Percentiles rank a stretch among this genome's conserved stretches.
Conservation (phyloP, 2,113 vertebrate species). For the Psophia crepitans region DNA sequence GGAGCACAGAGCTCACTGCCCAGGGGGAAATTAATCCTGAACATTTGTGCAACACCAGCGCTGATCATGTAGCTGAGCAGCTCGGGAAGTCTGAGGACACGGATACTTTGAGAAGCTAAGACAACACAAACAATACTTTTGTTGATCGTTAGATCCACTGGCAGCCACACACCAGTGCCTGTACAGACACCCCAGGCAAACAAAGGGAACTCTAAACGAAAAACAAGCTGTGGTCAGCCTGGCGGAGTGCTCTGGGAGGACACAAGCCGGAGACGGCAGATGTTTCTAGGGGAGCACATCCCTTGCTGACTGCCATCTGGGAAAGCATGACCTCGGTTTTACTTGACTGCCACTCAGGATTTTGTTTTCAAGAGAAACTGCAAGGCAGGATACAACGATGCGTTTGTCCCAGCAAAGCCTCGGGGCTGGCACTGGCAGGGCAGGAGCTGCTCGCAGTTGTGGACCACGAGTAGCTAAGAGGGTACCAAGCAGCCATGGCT, state of each 20-base stretch:
- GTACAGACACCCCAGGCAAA: background rate
- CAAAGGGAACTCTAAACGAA: background rate
- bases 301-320: background rate
- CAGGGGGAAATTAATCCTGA: background rate
- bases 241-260: background rate
- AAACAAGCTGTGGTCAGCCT: background rate
- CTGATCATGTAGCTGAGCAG: accelerated
- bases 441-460: background rate
- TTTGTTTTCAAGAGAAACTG: background rate
- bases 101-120: background rate
- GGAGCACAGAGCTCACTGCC: background rate
- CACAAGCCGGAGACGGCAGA: background rate
- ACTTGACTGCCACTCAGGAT: background rate
- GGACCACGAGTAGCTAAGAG: background rate
- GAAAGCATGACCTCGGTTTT: background rate
- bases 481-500: background rate
- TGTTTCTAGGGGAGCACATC: background rate
- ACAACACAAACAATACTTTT: background rate
- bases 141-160: background rate
- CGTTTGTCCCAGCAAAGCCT: background rate
- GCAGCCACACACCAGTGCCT: background rate
- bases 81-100: background rate
- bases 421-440: background rate
- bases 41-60: background rate
- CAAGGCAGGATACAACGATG: background rate